phyloP scores from a whole-genome alignment of 2,113 vertebrate genomes.

The Engystomops pustulosus region DNA sequence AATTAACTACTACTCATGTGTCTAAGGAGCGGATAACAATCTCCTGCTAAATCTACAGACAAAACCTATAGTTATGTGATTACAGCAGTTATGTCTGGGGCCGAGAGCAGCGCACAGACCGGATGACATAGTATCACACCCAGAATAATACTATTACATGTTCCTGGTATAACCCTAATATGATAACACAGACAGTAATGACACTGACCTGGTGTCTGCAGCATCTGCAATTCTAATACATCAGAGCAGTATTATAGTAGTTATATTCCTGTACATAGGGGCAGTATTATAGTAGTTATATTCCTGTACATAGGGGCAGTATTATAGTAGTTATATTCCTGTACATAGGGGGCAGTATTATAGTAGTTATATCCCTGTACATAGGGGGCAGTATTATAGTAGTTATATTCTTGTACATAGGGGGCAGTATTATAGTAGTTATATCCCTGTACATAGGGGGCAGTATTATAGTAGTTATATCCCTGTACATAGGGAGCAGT shows the following conservation, averaged over 20 bases:
- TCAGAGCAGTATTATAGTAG: conserved; percentile 15
- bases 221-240: neutral
- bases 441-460: neutral
- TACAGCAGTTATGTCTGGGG: neutral
- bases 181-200: too few species aligned
- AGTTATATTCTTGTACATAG: neutral
- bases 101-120: too few species aligned
- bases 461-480: conserved; percentile 17
- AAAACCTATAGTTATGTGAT: neutral
- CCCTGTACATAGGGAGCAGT: neutral
- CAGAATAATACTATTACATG: too few species aligned
- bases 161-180: too few species aligned
- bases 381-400: conserved; percentile 20
- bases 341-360: neutral
- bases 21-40: neutral
- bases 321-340: conserved; percentile 4
- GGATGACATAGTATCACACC: too few species aligned
- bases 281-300: conserved; percentile 22
- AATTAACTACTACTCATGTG: neutral
- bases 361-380: conserved; percentile 7
- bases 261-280: conserved; percentile 5
- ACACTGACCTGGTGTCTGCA: too few species aligned
- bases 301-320: neutral
- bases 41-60: neutral
- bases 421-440: conserved; percentile 14